phyloP scores from a whole-genome alignment of 2,797 vertebrate species.

The Melanotaenia parkinsoni region DNA sequence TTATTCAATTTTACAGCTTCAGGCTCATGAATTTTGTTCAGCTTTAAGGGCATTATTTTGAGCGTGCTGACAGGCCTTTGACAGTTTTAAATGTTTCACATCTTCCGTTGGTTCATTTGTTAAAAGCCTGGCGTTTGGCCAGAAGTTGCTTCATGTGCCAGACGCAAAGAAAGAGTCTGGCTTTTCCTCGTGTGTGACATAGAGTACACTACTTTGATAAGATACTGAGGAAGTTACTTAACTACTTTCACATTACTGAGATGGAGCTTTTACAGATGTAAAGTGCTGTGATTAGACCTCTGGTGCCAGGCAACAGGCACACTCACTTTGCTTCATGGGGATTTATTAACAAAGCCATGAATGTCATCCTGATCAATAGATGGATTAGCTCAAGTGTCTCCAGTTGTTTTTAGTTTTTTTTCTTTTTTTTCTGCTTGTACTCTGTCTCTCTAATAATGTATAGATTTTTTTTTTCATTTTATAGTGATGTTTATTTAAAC shows the following conservation, averaged over 20 bases:
- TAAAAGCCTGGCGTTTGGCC: slow-evolving; percentile 73
- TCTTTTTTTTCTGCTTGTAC: neutral
- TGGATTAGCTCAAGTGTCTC: slow-evolving; percentile 51
- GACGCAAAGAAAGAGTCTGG: slow-evolving; percentile 27
- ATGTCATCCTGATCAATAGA: slow-evolving; percentile 69
- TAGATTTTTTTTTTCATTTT: slow-evolving; percentile 4
- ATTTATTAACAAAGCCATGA: slow-evolving; percentile 59
- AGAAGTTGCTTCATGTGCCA: slow-evolving; percentile 60
- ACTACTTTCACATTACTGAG: slow-evolving; percentile 39
- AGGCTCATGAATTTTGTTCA: slow-evolving; percentile 69
- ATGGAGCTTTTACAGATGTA: slow-evolving; percentile 59
- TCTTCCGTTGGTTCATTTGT: slow-evolving; percentile 67
- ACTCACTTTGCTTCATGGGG: slow-evolving; percentile 55
- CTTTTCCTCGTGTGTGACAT: slow-evolving; percentile 42
- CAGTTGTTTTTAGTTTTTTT: slow-evolving; percentile 18
- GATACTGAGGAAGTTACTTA: slow-evolving; percentile 58
- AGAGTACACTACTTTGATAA: slow-evolving; percentile 13
- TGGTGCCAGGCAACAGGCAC: slow-evolving; percentile 39
- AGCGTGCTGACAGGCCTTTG: slow-evolving; percentile 63
- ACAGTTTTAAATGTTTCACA: slow-evolving; percentile 69
- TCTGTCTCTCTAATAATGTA: slow-evolving; percentile 11
- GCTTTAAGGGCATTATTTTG: slow-evolving; percentile 67
- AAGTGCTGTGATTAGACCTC: slow-evolving; percentile 61
- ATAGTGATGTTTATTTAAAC: neutral
- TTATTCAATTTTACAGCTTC: slow-evolving; percentile 64